phyloP scores from a whole-genome alignment of 2,113 vertebrate genomes.

The Hucho hucho region DNA sequence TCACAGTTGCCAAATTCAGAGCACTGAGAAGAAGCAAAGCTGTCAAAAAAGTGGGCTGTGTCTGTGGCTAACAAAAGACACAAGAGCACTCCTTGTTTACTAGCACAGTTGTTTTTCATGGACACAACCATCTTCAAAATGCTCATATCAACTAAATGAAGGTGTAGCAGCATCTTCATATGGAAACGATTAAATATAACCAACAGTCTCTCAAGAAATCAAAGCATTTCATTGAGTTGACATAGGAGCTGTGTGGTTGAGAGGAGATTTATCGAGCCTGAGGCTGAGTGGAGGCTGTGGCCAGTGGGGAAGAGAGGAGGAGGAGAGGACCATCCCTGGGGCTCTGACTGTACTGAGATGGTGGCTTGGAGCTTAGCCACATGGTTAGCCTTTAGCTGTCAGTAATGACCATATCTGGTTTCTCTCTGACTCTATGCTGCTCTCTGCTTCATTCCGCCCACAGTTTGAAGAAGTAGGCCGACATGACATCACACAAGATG shows the following conservation, averaged over 20 bases:
- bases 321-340: constrained; percentile 34
- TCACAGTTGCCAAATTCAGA: neutral
- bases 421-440: constrained; percentile 35
- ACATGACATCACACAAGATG: constrained; percentile 41
- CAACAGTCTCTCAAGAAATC: constrained; percentile 5
- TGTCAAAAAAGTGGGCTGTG: neutral
- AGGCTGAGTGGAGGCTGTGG: constrained; percentile 49
- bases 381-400: constrained; percentile 65
- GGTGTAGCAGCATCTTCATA: constrained; percentile 11
- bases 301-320: constrained; percentile 29
- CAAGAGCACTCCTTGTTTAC: neutral
- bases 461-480: neutral
- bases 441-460: constrained; percentile 28
- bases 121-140: constrained; percentile 2
- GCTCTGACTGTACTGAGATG: constrained; percentile 62
- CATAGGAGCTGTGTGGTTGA: constrained; percentile 48
- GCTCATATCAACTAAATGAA: constrained; percentile 12
- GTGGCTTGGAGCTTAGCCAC: constrained; percentile 71
- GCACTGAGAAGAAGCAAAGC: neutral
- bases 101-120: neutral
- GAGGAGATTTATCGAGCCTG: constrained; percentile 40
- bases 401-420: constrained; percentile 72
- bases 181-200: neutral
- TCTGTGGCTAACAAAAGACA: neutral
- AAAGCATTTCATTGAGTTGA: constrained; percentile 24